Evolutionary conservation across 2,113 vertebrate species (phyloP).

Genomic region (Noctilio leporinus): DNA sequence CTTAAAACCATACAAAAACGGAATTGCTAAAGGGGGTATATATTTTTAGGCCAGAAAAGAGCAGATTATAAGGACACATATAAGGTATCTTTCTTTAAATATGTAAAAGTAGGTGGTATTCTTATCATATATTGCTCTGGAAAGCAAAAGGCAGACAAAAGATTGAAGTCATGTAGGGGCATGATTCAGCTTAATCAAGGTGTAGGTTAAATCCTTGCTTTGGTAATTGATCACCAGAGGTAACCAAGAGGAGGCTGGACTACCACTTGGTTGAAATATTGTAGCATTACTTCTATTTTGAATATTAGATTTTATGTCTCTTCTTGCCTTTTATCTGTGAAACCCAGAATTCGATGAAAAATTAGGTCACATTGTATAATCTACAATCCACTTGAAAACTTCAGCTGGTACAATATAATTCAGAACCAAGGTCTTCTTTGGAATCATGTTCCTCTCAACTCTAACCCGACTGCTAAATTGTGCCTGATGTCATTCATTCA

Average conservation of each 20-base stretch:
- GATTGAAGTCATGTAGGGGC: background rate
- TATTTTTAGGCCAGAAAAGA: background rate
- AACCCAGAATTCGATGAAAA: background rate
- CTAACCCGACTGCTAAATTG: background rate
- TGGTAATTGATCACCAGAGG: background rate
- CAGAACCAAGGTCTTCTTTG: background rate
- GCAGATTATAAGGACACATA: background rate
- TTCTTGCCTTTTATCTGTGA: background rate
- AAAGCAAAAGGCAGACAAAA: background rate
- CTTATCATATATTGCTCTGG: background rate
- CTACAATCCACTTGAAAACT: background rate
- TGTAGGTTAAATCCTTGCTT: background rate
- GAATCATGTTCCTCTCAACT: background rate
- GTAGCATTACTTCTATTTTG: background rate
- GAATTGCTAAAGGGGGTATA: background rate
- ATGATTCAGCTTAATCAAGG: background rate
- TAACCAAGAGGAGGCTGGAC: background rate
- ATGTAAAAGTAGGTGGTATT: background rate
- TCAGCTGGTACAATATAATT: background rate
- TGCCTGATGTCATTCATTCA: background rate
- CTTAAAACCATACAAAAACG: background rate
- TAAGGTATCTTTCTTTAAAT: background rate
- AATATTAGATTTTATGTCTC: background rate
- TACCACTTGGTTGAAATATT: background rate
- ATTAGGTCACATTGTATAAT: background rate